A percentile compares a stretch with the other conserved stretches of the same genome.
phyloP scores from a whole-genome alignment of 2,113 vertebrate genomes.

The Gallinago jamesoni region DNA sequence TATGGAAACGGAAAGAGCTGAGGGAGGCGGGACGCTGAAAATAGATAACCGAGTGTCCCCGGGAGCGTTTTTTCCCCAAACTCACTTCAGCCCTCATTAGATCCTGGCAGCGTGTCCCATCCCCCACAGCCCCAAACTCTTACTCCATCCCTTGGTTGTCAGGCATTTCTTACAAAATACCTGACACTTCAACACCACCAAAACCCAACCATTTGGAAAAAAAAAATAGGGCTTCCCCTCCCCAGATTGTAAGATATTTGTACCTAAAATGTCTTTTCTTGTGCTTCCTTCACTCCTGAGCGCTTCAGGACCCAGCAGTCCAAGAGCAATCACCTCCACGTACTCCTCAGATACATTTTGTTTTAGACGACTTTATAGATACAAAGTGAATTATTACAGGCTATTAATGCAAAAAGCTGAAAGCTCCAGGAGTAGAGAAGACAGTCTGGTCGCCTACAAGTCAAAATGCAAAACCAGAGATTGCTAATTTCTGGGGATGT shows the following conservation, averaged over 20 bases:
- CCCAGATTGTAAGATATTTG: not conserved
- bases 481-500: not conserved
- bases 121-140: not conserved
- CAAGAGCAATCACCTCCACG: not conserved
- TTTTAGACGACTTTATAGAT: not conserved
- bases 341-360: not conserved
- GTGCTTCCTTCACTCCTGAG: not conserved
- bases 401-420: not conserved
- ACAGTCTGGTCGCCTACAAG: not conserved
- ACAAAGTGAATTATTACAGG: not conserved
- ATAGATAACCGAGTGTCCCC: not conserved
- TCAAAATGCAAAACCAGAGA: not conserved
- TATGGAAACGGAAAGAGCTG: not conserved
- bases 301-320: not conserved
- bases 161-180: not conserved
- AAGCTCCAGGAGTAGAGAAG: not conserved
- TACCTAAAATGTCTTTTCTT: not conserved
- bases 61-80: not conserved
- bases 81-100: not conserved
- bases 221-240: not conserved
- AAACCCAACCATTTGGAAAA: not conserved
- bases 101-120: not conserved
- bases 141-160: not conserved
- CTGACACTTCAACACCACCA: not conserved
- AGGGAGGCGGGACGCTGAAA: not conserved